Evolutionary conservation across 2,888 invertebrate species (phyloP).

Genomic region (Nowickia ferox): DNA sequence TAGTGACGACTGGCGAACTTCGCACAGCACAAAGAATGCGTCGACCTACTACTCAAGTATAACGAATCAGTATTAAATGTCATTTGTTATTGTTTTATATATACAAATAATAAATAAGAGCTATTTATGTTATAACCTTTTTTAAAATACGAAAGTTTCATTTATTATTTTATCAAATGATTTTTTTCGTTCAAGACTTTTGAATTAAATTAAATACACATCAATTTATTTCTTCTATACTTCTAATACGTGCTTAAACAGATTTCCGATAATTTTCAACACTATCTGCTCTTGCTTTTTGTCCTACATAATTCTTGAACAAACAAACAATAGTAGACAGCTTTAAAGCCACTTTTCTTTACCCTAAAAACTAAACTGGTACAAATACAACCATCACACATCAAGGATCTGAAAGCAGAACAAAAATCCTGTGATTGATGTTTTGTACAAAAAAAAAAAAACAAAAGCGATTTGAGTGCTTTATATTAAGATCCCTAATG

Average conservation of each 20-base stretch:
- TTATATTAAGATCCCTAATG: conserved; percentile 53
- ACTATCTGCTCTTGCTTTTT: not conserved
- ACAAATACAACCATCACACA: conserved; percentile 4
- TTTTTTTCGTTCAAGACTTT: not conserved
- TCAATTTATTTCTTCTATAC: conserved; percentile 11
- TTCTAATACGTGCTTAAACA: conserved; percentile 25
- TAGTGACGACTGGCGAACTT: no score
- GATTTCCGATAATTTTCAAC: conserved; percentile 14
- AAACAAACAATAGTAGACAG: conserved; percentile 12
- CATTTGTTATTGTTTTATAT: no score
- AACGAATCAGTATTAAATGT: no score
- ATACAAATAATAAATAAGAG: no score
- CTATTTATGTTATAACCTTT: no score
- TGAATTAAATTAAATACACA: not conserved
- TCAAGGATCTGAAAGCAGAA: conserved; percentile 17
- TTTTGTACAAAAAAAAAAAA: conserved; percentile 5
- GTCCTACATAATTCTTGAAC: not conserved
- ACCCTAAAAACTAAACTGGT: not conserved
- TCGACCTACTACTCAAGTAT: no score
- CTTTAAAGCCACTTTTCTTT: conserved; percentile 18
- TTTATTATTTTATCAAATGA: not conserved
- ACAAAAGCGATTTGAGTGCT: conserved; percentile 18
- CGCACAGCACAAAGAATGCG: no score
- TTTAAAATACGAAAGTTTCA: no score
- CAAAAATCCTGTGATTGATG: conserved; percentile 53